phyloP scores from a whole-genome alignment of 2,888 invertebrate genomes.

The Agapetus fuscipes region DNA sequence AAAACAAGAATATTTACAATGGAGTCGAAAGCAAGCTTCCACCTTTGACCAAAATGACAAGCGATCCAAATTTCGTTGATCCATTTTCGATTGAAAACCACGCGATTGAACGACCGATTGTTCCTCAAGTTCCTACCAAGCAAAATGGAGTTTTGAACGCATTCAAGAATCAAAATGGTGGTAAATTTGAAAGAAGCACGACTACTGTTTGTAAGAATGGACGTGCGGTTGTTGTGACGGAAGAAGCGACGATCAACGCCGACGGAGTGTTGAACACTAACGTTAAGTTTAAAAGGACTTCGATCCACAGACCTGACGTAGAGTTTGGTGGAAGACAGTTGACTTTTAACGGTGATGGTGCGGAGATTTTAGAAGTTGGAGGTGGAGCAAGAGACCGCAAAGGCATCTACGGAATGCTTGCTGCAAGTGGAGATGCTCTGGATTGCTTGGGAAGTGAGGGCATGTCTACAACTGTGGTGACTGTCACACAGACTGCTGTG shows the following conservation, averaged over 20 bases:
- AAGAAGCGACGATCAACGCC: slow-evolving; percentile 38
- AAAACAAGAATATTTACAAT: not conserved
- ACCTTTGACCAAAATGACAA: not conserved
- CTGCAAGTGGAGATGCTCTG: slow-evolving; percentile 26
- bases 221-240: slow-evolving; percentile 38
- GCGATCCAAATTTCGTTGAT: not conserved
- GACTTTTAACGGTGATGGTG: slow-evolving; percentile 33
- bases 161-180: slow-evolving; percentile 28
- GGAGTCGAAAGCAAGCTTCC: not conserved
- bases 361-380: slow-evolving; percentile 17
- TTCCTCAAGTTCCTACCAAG: slow-evolving; percentile 1
- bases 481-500: slow-evolving; percentile 39
- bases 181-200: slow-evolving; percentile 35
- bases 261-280: slow-evolving; percentile 37
- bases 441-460: slow-evolving; percentile 36
- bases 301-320: slow-evolving; percentile 34
- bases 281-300: slow-evolving; percentile 37
- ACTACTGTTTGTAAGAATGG: slow-evolving; percentile 37
- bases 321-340: slow-evolving; percentile 31
- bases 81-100: slow-evolving; percentile 3
- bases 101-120: slow-evolving; percentile 3
- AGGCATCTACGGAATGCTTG: slow-evolving; percentile 21
- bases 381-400: slow-evolving; percentile 26
- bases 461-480: slow-evolving; percentile 39
- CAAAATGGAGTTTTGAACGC: slow-evolving; percentile 1